These are phyloP conservation scores for Enchytraeus crypticus DNA, from an alignment of 2,888 invertebrate species.

Conservation along the genomic window DNA sequence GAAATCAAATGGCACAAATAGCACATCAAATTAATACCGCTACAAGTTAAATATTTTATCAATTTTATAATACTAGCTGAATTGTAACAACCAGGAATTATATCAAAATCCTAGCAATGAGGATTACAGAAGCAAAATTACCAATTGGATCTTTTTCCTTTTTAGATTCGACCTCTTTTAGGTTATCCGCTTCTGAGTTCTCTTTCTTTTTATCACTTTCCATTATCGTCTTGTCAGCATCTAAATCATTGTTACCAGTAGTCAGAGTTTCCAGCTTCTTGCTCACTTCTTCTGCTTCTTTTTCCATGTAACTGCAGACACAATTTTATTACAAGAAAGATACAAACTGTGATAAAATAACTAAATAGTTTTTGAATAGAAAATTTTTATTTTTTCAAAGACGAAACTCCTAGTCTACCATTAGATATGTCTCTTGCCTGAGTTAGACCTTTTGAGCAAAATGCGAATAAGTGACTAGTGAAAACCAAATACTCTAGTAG, in stretches of 20 bases:
- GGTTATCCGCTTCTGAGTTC: constrained; percentile 9
- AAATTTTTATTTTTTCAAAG: not conserved
- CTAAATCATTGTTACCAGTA: too few relatives aligned
- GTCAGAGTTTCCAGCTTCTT: constrained; percentile 34
- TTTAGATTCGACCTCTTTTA: constrained; percentile 7
- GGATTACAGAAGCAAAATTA: not conserved
- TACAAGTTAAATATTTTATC: too few relatives aligned
- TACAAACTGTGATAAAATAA: not conserved
- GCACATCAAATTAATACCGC: too few relatives aligned
- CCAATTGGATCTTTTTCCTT: constrained; percentile 11
- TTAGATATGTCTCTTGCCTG: not conserved
- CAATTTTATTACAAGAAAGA: not conserved
- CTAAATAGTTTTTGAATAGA: not conserved
- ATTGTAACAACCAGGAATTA: too few relatives aligned
- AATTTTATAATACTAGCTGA: too few relatives aligned
- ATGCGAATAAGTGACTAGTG: too few relatives aligned
- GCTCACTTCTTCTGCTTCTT: constrained; percentile 38
- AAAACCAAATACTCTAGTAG: too few relatives aligned
- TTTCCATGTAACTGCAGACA: constrained; percentile 36
- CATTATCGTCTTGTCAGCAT: constrained; percentile 12
- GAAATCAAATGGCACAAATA: too few relatives aligned
- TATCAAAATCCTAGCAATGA: too few relatives aligned
- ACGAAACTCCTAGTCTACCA: not conserved
- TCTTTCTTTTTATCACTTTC: constrained; percentile 19
- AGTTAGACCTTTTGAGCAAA: not conserved